Evolutionary conservation across 1,140 invertebrate genomes (phyloP).

Genomic region (Hetaerina americana): DNA sequence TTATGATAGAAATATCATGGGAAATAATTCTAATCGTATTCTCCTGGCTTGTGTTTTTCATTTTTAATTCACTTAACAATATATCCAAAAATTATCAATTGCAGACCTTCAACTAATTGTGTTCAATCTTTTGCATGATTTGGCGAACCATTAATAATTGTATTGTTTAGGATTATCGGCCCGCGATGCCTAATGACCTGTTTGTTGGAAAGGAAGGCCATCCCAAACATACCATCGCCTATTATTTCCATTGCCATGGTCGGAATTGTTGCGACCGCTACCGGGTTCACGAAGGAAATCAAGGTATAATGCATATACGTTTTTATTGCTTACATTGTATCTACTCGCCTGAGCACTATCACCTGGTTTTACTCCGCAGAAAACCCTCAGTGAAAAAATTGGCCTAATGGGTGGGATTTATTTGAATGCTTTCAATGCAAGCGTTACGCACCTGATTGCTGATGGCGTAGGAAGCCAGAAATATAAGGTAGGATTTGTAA

Average conservation of each 20-base stretch:
- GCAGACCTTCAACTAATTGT: no score
- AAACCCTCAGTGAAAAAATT: conserved; percentile 50
- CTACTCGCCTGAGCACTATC: conserved; percentile 2
- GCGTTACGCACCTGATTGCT: conserved; percentile 71
- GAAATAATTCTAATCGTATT: neutral
- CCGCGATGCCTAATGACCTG: conserved; percentile 66
- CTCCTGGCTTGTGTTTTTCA: conserved; percentile 3
- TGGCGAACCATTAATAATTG: conserved; percentile 11
- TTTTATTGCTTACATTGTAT: conserved; percentile 1
- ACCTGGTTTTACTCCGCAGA: conserved; percentile 30
- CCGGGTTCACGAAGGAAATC: conserved; percentile 43
- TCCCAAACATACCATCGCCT: conserved; percentile 60
- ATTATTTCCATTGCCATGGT: conserved; percentile 71
- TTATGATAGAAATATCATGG: neutral
- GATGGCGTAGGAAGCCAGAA: conserved; percentile 57
- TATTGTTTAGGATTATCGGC: conserved; percentile 47
- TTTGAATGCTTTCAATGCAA: conserved; percentile 49
- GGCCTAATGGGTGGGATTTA: conserved; percentile 74
- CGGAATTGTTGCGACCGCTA: conserved; percentile 54
- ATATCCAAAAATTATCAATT: no score
- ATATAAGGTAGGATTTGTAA: conserved; percentile 44
- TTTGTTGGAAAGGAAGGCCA: conserved; percentile 49
- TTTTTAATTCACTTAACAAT: no score
- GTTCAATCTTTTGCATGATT: no score
- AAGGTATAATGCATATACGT: conserved; percentile 36